Percentiles rank a stretch among this genome's conserved stretches.
Conservation (phyloP, 2,797 vertebrate species). For the Phrynocephalus vlangalii region DNA sequence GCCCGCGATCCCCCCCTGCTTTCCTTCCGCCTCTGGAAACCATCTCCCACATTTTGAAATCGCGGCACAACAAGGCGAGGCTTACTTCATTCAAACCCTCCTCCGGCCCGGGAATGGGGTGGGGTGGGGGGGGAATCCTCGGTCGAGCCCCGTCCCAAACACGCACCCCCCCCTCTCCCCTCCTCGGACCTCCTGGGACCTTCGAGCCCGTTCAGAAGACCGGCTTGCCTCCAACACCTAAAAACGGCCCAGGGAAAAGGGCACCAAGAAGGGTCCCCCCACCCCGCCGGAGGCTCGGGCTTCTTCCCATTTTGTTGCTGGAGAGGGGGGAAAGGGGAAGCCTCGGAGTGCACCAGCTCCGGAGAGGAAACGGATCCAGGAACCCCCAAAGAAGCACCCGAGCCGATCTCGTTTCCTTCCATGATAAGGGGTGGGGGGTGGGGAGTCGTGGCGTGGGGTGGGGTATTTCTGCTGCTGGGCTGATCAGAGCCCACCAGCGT, state of each 20-base stretch:
- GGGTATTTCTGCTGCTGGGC: neutral
- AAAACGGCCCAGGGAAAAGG: neutral
- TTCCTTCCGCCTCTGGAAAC: neutral
- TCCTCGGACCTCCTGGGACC: neutral
- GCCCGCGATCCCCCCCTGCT: neutral
- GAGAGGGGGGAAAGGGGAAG: neutral
- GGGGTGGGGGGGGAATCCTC: too few species aligned
- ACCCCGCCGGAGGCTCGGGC: neutral
- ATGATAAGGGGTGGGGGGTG: neutral
- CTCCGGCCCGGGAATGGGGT: neutral
- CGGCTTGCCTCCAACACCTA: neutral
- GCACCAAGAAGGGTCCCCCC: neutral
- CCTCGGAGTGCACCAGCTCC: neutral
- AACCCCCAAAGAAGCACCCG: neutral
- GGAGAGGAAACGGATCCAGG: slow-evolving; percentile 1
- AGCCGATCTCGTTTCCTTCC: neutral
- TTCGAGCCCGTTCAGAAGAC: neutral
- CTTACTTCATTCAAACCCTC: neutral
- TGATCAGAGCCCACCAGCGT: neutral
- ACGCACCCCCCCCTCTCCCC: neutral
- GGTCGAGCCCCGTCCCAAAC: neutral
- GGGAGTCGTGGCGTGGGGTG: neutral
- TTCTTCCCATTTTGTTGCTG: slow-evolving; percentile 9
- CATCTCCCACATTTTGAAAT: too few species aligned
- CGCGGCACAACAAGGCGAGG: too few species aligned